Evolutionary conservation across 1,140 invertebrate genomes (phyloP).

Genomic region (Hyposmocoma kahamanoa): DNA sequence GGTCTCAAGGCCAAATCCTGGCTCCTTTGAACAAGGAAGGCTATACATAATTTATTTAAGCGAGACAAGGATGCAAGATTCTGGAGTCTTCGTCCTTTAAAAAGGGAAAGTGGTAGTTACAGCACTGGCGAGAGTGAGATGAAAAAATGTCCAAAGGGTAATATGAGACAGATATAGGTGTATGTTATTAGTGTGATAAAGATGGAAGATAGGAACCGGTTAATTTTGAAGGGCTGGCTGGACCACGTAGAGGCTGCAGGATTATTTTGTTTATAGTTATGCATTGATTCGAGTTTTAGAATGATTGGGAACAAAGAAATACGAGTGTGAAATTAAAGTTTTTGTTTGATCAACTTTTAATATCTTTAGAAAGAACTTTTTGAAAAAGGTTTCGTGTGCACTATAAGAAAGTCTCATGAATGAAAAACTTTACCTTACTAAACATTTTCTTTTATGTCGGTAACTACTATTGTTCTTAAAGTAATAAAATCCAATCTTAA

Average conservation of each 20-base stretch:
- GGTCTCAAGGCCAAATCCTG: slow-evolving; percentile 69
- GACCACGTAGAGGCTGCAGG: background rate
- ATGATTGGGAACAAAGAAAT: too few relatives aligned
- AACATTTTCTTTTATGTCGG: too few relatives aligned
- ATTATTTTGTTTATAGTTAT: background rate
- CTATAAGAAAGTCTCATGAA: too few relatives aligned
- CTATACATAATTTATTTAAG: slow-evolving; percentile 12
- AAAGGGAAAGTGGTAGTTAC: slow-evolving; percentile 69
- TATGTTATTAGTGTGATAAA: slow-evolving; percentile 20
- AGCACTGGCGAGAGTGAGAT: slow-evolving; percentile 66
- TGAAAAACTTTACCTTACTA: too few relatives aligned
- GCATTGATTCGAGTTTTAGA: background rate
- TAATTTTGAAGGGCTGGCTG: slow-evolving; percentile 66
- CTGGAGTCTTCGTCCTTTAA: slow-evolving; percentile 68
- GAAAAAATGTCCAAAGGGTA: slow-evolving; percentile 64
- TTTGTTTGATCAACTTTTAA: too few relatives aligned
- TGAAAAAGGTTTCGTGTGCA: too few relatives aligned
- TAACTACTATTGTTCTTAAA: too few relatives aligned
- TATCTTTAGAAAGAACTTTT: too few relatives aligned
- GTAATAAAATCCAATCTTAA: too few relatives aligned
- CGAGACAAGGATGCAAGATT: slow-evolving; percentile 22
- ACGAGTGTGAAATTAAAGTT: too few relatives aligned
- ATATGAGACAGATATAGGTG: slow-evolving; percentile 27
- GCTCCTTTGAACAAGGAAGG: slow-evolving; percentile 36
- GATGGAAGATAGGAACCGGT: slow-evolving; percentile 51